phyloP scores from a whole-genome alignment of 2,888 invertebrate genomes.

The Cryptops parisi region DNA sequence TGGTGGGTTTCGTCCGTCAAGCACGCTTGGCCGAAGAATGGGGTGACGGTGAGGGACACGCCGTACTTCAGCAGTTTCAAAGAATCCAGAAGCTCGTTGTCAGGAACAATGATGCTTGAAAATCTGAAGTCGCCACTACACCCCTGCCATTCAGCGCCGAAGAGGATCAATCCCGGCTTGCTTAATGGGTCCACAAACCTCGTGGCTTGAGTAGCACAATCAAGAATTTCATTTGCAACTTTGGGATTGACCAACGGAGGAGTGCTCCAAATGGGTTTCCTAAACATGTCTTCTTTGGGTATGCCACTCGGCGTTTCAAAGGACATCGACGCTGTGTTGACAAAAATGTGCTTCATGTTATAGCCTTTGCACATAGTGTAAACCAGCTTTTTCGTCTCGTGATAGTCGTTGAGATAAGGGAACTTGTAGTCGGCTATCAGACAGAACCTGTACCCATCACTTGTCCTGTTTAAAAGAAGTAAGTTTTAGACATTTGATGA shows the following conservation, averaged over 20 bases:
- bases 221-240: not conserved
- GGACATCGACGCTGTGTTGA: not conserved
- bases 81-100: constrained; percentile 25
- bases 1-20: constrained; percentile 22
- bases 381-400: too few relatives aligned
- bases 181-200: too few relatives aligned
- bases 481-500: too few relatives aligned
- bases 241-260: not conserved
- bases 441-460: too few relatives aligned
- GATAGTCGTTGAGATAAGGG: too few relatives aligned
- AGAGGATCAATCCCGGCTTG: not conserved
- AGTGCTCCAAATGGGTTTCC: not conserved
- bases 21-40: constrained; percentile 27
- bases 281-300: not conserved
- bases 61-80: constrained; percentile 25
- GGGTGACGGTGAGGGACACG: constrained; percentile 28
- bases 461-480: too few relatives aligned
- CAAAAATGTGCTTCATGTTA: not conserved
- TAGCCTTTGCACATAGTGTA: not conserved
- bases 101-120: constrained; percentile 28
- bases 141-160: constrained; percentile 34
- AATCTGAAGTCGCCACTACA: constrained; percentile 32
- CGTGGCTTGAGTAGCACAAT: not conserved
- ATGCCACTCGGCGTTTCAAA: not conserved
- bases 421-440: too few relatives aligned